Conservation (phyloP, 2,113 vertebrate genomes). For the Scalopus aquaticus region DNA sequence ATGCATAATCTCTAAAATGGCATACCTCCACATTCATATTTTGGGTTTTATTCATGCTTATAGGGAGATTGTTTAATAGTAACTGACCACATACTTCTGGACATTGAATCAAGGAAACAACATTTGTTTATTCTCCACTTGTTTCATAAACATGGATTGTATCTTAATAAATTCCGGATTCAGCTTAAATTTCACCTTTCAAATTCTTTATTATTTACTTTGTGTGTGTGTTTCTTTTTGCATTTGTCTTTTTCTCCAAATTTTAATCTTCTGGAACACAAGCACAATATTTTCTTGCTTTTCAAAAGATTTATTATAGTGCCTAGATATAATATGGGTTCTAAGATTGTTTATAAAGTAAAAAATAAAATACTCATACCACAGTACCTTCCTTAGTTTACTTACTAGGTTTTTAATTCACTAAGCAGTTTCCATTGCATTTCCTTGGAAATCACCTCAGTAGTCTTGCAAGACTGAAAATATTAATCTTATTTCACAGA, state of each 20-base stretch:
- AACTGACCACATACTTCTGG: neutral
- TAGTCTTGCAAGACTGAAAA: no score
- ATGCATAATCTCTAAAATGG: neutral
- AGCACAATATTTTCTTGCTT: neutral
- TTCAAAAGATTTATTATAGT: neutral
- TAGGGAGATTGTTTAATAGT: neutral
- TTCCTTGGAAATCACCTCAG: no score
- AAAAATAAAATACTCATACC: no score
- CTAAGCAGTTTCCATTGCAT: no score
- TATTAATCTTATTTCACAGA: no score
- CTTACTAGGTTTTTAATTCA: no score
- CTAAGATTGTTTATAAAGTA: no score
- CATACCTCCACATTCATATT: neutral
- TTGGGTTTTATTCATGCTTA: neutral
- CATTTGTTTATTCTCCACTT: neutral
- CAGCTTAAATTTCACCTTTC: neutral
- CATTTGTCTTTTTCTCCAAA: neutral
- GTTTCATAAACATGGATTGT: neutral
- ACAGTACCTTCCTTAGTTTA: no score
- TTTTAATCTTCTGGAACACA: neutral
- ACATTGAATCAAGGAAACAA: neutral
- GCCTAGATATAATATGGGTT: no score
- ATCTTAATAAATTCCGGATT: neutral
- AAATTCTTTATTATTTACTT: neutral
- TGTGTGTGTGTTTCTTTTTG: neutral